Evolutionary conservation across 2,888 invertebrate species (phyloP).

Genomic region (Tubulanus polymorphus): DNA sequence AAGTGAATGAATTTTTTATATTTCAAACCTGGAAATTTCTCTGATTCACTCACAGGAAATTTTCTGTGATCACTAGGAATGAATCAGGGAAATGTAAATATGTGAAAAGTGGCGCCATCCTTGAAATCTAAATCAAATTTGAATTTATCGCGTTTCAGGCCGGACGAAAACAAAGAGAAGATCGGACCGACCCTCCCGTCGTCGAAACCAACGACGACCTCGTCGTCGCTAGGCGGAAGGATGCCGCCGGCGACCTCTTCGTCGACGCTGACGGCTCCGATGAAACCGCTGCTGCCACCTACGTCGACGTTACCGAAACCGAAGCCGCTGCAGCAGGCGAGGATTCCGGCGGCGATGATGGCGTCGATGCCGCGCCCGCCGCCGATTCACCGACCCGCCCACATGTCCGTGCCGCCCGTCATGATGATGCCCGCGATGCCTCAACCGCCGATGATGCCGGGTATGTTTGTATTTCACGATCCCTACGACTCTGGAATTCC

Average conservation of each 20-base stretch:
- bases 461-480: too few species aligned
- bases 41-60: too few species aligned
- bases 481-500: too few species aligned
- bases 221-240: constrained; percentile 16
- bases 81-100: too few species aligned
- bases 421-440: constrained; percentile 37
- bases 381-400: constrained; percentile 25
- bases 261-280: constrained; percentile 26
- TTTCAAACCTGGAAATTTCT: too few species aligned
- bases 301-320: constrained; percentile 48
- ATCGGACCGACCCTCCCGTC: constrained; percentile 72
- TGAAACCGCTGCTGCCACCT: constrained; percentile 43
- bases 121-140: constrained; percentile 1
- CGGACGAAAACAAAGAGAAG: constrained; percentile 94
- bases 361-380: constrained; percentile 48
- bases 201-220: constrained; percentile 3
- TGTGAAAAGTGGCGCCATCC: background rate
- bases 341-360: constrained; percentile 28
- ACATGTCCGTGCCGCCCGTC: constrained; percentile 9
- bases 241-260: constrained; percentile 26
- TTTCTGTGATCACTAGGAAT: too few species aligned
- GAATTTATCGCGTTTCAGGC: constrained; percentile 51
- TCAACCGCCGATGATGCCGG: constrained; percentile 22
- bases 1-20: too few species aligned
- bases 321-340: constrained; percentile 23